phyloP scores from a whole-genome alignment of 2,888 invertebrate genomes.

The Cephalotes varians region DNA sequence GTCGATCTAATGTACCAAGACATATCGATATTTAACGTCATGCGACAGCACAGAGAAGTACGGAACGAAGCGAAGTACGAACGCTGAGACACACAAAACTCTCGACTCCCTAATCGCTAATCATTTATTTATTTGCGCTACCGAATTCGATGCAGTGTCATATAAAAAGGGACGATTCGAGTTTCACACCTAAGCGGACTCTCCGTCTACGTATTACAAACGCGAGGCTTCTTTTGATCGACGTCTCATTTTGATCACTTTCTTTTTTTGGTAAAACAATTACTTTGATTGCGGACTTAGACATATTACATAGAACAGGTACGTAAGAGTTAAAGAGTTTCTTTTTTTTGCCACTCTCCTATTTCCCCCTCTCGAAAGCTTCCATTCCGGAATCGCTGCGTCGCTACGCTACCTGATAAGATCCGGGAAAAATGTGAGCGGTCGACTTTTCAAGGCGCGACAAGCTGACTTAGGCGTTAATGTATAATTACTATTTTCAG shows the following conservation, averaged over 20 bases:
- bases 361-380: constrained; percentile 17
- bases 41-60: constrained; percentile 37
- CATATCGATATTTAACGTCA: not conserved
- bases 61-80: constrained; percentile 17
- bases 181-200: constrained; percentile 10
- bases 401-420: constrained; percentile 12
- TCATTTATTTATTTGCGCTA: constrained; percentile 15
- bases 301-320: constrained; percentile 62
- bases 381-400: constrained; percentile 18
- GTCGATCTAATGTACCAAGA: constrained; percentile 4
- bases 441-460: constrained; percentile 2
- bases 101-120: constrained; percentile 21
- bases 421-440: constrained; percentile 8
- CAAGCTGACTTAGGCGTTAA: constrained; percentile 45
- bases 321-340: constrained; percentile 58
- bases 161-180: constrained; percentile 66
- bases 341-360: not conserved
- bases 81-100: not conserved
- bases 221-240: constrained; percentile 62
- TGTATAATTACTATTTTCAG: constrained; percentile 33
- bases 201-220: constrained; percentile 50
- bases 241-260: constrained; percentile 49
- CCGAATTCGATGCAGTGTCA: constrained; percentile 46
- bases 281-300: constrained; percentile 68
- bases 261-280: constrained; percentile 48